Evolutionary conservation across 2,113 vertebrate genomes (phyloP).

Genomic region (Stomatorhinus ivindoensis): DNA sequence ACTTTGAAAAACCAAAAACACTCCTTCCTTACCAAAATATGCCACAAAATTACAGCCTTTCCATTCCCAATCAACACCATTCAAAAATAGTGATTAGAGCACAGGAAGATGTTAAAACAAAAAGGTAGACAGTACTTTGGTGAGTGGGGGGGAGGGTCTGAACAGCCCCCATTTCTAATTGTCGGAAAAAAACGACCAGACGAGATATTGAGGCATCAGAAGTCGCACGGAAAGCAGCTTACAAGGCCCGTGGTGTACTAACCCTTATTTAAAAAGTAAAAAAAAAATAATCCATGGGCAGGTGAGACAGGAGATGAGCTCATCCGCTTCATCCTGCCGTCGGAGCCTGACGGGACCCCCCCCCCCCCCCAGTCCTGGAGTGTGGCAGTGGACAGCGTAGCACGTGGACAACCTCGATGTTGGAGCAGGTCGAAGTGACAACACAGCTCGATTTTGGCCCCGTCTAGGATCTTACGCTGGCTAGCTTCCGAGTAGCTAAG

Average conservation of each 20-base stretch:
- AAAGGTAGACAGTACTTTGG: neutral
- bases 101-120: neutral
- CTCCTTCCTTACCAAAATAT: neutral
- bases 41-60: neutral
- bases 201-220: neutral
- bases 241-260: neutral
- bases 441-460: neutral
- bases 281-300: neutral
- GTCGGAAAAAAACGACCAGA: neutral
- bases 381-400: neutral
- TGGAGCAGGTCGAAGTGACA: neutral
- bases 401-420: neutral
- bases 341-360: neutral
- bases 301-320: neutral
- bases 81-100: neutral
- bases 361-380: neutral
- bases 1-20: neutral
- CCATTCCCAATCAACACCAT: neutral
- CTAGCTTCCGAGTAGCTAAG: neutral
- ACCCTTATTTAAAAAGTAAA: neutral
- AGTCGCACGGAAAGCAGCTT: neutral
- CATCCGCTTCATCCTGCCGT: neutral
- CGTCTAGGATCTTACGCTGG: neutral
- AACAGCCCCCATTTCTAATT: neutral
- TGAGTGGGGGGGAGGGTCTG: neutral